Evolutionary conservation across 2,888 invertebrate genomes (phyloP), one percentile per base, ranked within the genome.

Genomic region (Leptopilina myrica): DNA sequence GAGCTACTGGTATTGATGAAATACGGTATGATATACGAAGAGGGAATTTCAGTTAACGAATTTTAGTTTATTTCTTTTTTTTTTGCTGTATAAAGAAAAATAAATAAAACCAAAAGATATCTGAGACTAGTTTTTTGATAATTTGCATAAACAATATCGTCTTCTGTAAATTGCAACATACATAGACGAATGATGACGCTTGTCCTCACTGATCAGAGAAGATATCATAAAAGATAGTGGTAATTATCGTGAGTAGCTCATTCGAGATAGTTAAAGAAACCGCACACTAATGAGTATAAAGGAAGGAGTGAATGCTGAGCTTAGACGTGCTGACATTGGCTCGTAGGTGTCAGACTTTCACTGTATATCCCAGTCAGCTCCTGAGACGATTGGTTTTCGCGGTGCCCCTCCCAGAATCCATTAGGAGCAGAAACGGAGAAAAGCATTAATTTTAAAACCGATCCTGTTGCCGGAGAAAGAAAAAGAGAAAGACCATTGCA

Each of bases 361-460:
- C 88, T 88, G 79, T 80, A 56, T 14, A 49, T 49, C 9, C 86
- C 85, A 85, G 83, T 83, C 84, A 73, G 76, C 81, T 82, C 78
- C 78, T 75, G 82, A 88, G 86, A 85, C 87, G 91, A 91, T 91
- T 91, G 91, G 91, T 89, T 89, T 88, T 85, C 85, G 86, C 86
- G 79, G 85, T 85, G 88, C 89, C 88, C 90, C 89, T 87, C 88
- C 88, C 88, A 88, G 87, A 87, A 88, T 85, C 88, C 87, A 89
- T 89, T 89, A 89, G 85, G 85, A 87, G 86, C 84, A 86, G 88
- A 90, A 90, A 89, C 90, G 86, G 85, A 88, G 88, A 88, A 90
- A 89, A 82, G 86, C 90, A 90, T 90, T 89, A 88, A 90, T 90
- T 89, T 89, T 86, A 86, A 89, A 89, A 88, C 88, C 89, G 88